Base-by-base conservation (phyloP, 2,888 invertebrate genomes). In the Chaetogeoica ovagalla region DNA sequence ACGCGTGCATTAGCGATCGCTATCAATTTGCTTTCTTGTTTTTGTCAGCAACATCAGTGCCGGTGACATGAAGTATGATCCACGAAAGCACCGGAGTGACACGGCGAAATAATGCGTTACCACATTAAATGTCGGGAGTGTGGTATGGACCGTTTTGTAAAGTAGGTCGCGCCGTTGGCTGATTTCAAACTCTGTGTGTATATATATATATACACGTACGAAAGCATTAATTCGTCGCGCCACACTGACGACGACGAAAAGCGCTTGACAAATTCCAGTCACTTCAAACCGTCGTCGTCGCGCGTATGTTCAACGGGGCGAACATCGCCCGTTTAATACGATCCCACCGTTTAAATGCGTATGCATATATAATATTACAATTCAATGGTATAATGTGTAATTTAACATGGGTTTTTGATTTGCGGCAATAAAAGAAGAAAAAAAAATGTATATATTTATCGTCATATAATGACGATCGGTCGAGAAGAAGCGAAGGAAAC, bases 11-110 rank as follows among this genome's bases (percentile, higher is more conserved):
- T 74, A 74, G 73, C 21, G 52, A 52, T 21, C 63, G 63, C 55
- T 74, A 74, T 74, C 73, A 74, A 75, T 75, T 75, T 75, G 57
- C 74, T 43, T 52, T 65, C 55, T 75, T 75, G 74, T 75, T 75
- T 75, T 75, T 75, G 74, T 75, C 74, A 66, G 74, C 65, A 19
- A 75, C 65, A 75, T 66, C 57, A 57, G 74, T 60, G 69, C 76
- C 68, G 39, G 59, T 69, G 75, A 68, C 75, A 43, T 68, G 66
- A 75, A 75, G 75, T 68, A 65, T 75, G 75, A 75, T 59, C 30
- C 57, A 1, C 75, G 59, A 68, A 59, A 59, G 57, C 66, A 52
- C 52, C 23, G 48, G 30, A 75, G 75, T 75, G 76, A 76, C 76
- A 60, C 68, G 30, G n/a, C 60, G 59, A 76, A 76, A 76, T 76